Percentiles rank a stretch among this genome's conserved stretches.
These are phyloP conservation scores for Plusia festucae DNA, from an alignment of 2,888 invertebrate genomes.

Conservation along the genomic window DNA sequence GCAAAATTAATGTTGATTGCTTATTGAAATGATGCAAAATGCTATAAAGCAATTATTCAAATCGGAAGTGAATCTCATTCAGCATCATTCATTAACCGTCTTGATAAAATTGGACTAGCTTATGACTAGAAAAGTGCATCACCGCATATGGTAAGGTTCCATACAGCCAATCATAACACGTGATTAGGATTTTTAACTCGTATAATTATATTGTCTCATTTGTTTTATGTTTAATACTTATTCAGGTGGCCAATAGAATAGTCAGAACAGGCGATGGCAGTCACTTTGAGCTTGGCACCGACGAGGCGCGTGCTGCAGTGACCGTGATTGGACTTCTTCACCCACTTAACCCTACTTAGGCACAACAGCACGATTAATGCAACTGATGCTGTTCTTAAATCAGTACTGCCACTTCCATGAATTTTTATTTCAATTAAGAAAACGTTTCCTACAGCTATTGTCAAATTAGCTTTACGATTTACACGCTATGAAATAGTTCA, in stretches of 20 bases:
- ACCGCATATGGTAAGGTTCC: slow-evolving; percentile 68
- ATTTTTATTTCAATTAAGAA: background rate
- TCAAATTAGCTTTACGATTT: background rate
- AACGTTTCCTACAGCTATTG: too few species aligned
- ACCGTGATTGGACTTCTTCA: slow-evolving; percentile 76
- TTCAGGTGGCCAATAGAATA: slow-evolving; percentile 89
- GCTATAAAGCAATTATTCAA: too few species aligned
- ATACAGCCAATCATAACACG: too few species aligned
- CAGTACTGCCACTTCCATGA: slow-evolving; percentile 77
- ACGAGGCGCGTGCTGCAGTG: slow-evolving; percentile 71
- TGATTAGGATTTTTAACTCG: background rate
- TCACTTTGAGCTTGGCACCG: slow-evolving; percentile 86
- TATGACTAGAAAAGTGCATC: slow-evolving; percentile 90
- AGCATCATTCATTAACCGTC: slow-evolving; percentile 90
- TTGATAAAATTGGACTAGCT: slow-evolving; percentile 90
- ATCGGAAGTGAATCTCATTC: too few species aligned
- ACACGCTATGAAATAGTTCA: background rate
- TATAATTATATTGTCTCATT: too few species aligned
- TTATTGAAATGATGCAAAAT: too few species aligned
- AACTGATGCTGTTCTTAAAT: slow-evolving; percentile 69
- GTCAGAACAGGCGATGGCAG: slow-evolving; percentile 91
- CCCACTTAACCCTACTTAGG: slow-evolving; percentile 84
- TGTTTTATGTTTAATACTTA: slow-evolving; percentile 25
- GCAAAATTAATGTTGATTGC: too few species aligned
- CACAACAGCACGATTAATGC: slow-evolving; percentile 69